Evolutionary conservation across 2,113 vertebrate genomes (phyloP).

Genomic region (Misgurnus anguillicaudatus): DNA sequence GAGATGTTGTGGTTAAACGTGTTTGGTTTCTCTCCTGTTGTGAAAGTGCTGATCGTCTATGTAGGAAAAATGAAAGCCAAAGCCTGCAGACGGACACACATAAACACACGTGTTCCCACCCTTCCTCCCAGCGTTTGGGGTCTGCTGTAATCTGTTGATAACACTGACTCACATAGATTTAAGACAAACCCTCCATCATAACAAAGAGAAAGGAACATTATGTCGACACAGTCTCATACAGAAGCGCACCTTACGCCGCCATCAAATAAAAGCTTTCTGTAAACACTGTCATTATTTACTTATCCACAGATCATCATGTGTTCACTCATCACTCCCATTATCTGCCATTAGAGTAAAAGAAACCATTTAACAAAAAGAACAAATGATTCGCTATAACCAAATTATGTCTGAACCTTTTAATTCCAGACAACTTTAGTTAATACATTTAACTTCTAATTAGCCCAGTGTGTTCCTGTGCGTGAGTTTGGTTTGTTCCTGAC

Average conservation of each 20-base stretch:
- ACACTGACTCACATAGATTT: conserved; percentile 9
- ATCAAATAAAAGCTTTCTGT: background rate
- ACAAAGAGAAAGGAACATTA: conserved; percentile 22
- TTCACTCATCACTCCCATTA: background rate
- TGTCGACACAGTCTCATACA: background rate
- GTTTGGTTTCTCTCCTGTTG: conserved; percentile 23
- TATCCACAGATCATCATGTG: background rate
- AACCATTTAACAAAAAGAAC: background rate
- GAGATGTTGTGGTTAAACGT: conserved; percentile 32
- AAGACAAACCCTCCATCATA: conserved; percentile 16
- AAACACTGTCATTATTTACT: background rate
- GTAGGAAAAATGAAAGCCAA: conserved; percentile 32
- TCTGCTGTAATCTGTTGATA: conserved; percentile 29
- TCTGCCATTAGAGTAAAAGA: background rate
- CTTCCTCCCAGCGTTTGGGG: background rate
- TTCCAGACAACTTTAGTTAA: conserved; percentile 3
- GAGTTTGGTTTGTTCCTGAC: background rate
- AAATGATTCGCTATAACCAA: background rate
- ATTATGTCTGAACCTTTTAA: background rate
- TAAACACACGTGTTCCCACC: background rate
- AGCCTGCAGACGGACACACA: conserved; percentile 1
- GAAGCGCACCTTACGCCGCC: background rate
- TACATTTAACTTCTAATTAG: conserved; percentile 16
- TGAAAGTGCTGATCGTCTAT: conserved; percentile 35
- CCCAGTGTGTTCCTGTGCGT: background rate